These are phyloP conservation scores for Rattus rattus DNA, from an alignment of 2,113 vertebrate species.

Conservation along the genomic window DNA sequence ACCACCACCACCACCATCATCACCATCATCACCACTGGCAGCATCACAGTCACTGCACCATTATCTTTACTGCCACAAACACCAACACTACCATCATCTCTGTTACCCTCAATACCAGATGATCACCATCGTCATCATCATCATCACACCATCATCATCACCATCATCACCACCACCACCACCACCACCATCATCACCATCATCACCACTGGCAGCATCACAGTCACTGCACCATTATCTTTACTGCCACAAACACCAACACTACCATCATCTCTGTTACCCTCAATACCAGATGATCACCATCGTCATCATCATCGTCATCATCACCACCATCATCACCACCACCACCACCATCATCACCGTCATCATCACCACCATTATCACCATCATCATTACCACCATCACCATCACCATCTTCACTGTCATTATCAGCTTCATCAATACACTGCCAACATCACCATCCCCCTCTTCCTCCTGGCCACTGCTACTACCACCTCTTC, in stretches of 20 bases:
- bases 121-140: accelerated
- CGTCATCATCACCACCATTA: accelerated
- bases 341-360: background rate
- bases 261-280: too few relatives aligned
- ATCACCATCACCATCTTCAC: accelerated
- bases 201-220: accelerated
- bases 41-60: too few relatives aligned
- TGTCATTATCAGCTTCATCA: accelerated
- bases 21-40: background rate
- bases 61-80: too few relatives aligned
- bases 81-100: background rate
- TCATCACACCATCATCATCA: accelerated
- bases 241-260: accelerated
- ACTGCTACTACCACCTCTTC: background rate
- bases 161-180: accelerated
- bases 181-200: accelerated
- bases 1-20: accelerated
- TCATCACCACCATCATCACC: accelerated
- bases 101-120: background rate
- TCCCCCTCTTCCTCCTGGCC: too few relatives aligned
- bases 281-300: too few relatives aligned
- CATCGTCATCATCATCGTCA: accelerated
- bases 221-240: background rate
- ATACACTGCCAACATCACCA: too few relatives aligned
- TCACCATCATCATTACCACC: accelerated